phyloP scores from a whole-genome alignment of 2,797 vertebrate genomes.

The Hylomyscus alleni region DNA sequence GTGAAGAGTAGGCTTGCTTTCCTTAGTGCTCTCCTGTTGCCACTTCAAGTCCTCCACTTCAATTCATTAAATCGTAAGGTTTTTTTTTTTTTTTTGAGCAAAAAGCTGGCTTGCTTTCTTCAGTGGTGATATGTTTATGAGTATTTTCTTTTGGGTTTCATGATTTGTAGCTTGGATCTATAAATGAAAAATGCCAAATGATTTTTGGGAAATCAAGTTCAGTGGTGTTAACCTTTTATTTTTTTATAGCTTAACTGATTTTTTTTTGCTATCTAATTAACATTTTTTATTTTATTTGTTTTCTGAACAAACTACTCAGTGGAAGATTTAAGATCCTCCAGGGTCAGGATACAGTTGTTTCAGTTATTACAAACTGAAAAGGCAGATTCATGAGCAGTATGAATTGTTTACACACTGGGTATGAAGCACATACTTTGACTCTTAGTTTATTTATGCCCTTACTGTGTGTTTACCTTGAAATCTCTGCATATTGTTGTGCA shows the following conservation, averaged over 20 bases:
- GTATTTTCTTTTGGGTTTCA: neutral
- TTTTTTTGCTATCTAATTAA: conserved; percentile 23
- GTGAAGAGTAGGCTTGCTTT: conserved; percentile 4
- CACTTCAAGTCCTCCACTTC: neutral
- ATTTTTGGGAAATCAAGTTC: neutral
- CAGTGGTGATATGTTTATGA: conserved; percentile 37
- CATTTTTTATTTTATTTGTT: conserved; percentile 8
- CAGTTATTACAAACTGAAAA: conserved; percentile 26
- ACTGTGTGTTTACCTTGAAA: conserved; percentile 9
- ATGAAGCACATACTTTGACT: conserved; percentile 13
- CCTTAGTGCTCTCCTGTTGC: neutral
- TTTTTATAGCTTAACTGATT: neutral
- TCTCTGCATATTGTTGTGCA: neutral
- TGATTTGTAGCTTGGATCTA: conserved; percentile 12
- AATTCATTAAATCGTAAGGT: neutral
- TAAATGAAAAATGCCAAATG: conserved; percentile 8
- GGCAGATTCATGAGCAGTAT: conserved; percentile 23
- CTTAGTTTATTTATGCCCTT: conserved; percentile 37
- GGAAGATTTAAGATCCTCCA: neutral
- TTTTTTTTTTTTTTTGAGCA: neutral
- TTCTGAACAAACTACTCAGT: neutral
- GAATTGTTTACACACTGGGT: neutral
- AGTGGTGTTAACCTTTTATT: neutral
- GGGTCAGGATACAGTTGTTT: neutral
- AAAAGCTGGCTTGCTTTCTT: conserved; percentile 28